Evolutionary conservation across 2,113 vertebrate genomes (phyloP).

Genomic region (Eulemur rufifrons): DNA sequence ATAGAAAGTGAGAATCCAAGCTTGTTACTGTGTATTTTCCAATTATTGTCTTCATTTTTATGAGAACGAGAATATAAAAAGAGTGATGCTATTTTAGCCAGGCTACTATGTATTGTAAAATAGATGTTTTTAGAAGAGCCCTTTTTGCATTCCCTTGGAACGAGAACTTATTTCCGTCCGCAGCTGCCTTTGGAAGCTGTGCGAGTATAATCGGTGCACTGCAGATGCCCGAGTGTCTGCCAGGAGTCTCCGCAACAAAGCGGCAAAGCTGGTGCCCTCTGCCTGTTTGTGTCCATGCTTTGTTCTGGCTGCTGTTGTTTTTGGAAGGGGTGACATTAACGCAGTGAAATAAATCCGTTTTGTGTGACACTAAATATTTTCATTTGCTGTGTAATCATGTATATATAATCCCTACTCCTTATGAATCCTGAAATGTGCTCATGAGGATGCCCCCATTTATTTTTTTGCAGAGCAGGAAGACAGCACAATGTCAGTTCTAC

Average conservation of each 20-base stretch:
- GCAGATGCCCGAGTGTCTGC: constrained; percentile 70
- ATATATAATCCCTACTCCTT: constrained; percentile 56
- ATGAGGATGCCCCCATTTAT: not conserved
- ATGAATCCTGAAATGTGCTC: constrained; percentile 46
- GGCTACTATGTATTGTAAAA: constrained; percentile 59
- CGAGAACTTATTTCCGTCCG: constrained; percentile 77
- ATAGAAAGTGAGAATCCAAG: not conserved
- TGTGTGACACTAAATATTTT: constrained; percentile 70
- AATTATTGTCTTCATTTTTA: constrained; percentile 52
- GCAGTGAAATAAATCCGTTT: constrained; percentile 73
- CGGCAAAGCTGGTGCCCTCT: constrained; percentile 65
- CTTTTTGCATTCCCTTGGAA: constrained; percentile 75
- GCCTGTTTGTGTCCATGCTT: constrained; percentile 22
- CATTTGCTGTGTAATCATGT: constrained; percentile 60
- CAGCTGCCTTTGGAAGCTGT: constrained; percentile 76
- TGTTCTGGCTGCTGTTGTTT: not conserved
- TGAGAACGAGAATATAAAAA: constrained; percentile 69
- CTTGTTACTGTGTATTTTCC: constrained; percentile 50
- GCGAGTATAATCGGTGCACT: constrained; percentile 67
- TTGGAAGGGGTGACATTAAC: constrained; percentile 65
- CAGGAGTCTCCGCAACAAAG: constrained; percentile 66
- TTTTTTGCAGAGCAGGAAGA: constrained; percentile 37
- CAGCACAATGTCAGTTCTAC: not conserved
- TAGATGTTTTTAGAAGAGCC: constrained; percentile 72
- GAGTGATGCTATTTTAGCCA: constrained; percentile 69